Percentiles rank a stretch among this genome's conserved stretches.
Evolutionary conservation across 23 tunicate species (phyloP).

Genomic region (Halocynthia roretzi): DNA sequence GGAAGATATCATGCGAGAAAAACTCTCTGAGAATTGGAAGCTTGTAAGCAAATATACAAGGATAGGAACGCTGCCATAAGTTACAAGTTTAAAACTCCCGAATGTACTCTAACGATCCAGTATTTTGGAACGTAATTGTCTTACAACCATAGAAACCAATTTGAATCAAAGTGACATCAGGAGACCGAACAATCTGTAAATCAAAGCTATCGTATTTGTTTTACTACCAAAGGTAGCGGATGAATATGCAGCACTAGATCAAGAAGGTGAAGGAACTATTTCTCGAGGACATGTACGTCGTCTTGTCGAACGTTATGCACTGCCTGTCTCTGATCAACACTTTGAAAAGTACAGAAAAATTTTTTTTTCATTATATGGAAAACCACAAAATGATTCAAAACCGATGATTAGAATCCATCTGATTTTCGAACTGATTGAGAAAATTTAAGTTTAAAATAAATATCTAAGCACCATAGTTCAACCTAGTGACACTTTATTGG

Average conservation of each 20-base stretch:
- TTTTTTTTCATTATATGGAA: no score
- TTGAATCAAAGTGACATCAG: neutral
- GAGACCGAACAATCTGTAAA: neutral
- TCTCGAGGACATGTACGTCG: constrained; percentile 37
- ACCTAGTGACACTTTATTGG: no score
- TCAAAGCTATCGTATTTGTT: neutral
- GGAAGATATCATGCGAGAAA: constrained; percentile 66
- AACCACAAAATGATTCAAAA: no score
- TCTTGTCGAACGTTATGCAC: constrained; percentile 64
- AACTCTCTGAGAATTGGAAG: constrained; percentile 59
- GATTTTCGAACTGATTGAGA: no score
- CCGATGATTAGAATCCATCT: no score
- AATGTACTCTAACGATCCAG: neutral
- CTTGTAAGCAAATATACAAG: constrained; percentile 24
- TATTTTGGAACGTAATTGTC: no score
- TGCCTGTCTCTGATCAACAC: constrained; percentile 65
- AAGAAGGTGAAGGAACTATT: constrained; percentile 54
- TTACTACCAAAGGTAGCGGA: constrained; percentile 45
- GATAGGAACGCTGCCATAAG: no score
- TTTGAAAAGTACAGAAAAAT: constrained; percentile 42
- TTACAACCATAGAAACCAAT: no score
- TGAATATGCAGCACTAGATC: constrained; percentile 67
- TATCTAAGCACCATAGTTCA: no score
- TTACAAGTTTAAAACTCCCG: no score
- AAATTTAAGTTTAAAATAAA: no score